A percentile compares a stretch with the other conserved stretches of the same genome.
Evolutionary conservation across 2,888 invertebrate species (phyloP).

Genomic region (Drosophila melanosoma): DNA sequence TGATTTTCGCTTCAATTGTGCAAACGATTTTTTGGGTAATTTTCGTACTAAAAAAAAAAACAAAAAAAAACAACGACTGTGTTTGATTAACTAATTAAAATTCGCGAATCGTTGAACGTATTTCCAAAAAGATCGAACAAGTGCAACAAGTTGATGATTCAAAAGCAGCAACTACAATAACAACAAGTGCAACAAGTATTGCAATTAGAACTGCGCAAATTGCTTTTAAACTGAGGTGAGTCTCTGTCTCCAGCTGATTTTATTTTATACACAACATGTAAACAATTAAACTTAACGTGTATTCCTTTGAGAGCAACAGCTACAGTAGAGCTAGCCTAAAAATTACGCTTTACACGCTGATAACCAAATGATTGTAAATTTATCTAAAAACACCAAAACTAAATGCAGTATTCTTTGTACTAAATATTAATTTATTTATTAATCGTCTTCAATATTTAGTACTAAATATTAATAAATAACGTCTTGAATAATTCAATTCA

Average conservation of each 20-base stretch:
- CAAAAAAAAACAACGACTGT: conserved; percentile 53
- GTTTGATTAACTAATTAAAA: conserved; percentile 61
- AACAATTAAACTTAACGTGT: conserved; percentile 15
- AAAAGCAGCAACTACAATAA: conserved; percentile 21
- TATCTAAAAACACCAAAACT: conserved; percentile 26
- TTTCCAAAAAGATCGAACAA: conserved; percentile 42
- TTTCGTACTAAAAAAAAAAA: conserved; percentile 14
- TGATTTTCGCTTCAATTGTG: conserved; percentile 76
- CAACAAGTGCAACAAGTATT: conserved; percentile 27
- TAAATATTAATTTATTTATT: conserved; percentile 15
- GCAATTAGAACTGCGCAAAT: conserved; percentile 77
- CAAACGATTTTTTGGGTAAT: conserved; percentile 67
- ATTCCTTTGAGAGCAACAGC: conserved; percentile 3
- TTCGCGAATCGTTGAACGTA: conserved; percentile 49
- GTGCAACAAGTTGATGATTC: conserved; percentile 45
- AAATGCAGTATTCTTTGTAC: conserved; percentile 17
- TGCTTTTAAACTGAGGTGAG: conserved; percentile 51
- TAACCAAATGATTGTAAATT: conserved; percentile 29
- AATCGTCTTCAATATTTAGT: conserved; percentile 55
- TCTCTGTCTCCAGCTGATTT: conserved; percentile 7
- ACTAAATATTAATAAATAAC: conserved; percentile 16
- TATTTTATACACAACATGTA: neutral
- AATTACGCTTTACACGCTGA: conserved; percentile 39
- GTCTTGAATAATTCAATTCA: conserved; percentile 63
- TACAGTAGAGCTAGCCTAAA: conserved; percentile 52